Evolutionary conservation across 1,140 invertebrate genomes (phyloP).

Genomic region (Zaprionus kolodkinae): DNA sequence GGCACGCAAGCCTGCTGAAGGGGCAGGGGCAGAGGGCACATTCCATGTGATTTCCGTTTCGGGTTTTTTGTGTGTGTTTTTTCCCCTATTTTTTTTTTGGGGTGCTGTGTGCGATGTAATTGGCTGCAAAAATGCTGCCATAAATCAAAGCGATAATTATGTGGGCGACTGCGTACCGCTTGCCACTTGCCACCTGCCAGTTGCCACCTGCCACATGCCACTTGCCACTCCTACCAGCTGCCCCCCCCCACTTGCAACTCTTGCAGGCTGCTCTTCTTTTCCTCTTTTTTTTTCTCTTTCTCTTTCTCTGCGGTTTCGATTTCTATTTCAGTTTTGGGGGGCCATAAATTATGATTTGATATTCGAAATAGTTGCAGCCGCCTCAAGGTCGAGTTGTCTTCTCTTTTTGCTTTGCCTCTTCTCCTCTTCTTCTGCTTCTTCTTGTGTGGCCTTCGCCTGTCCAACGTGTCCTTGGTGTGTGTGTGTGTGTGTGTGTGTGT

Average conservation of each 20-base stretch:
- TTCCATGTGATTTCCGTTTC: conserved; percentile 61
- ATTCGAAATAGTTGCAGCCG: conserved; percentile 65
- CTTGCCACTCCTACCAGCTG: neutral
- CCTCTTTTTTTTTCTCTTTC: neutral
- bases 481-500: too few relatives aligned
- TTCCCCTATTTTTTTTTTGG: conserved; percentile 9
- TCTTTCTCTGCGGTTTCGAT: neutral
- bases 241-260: neutral
- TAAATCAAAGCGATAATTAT: conserved; percentile 82
- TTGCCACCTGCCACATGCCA: neutral
- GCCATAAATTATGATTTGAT: conserved; percentile 80
- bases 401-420: conserved; percentile 11
- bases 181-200: conserved; percentile 2
- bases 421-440: conserved; percentile 19
- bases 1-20: conserved; percentile 40
- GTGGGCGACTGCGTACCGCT: conserved; percentile 68
- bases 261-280: conserved; percentile 29
- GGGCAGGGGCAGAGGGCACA: conserved; percentile 13
- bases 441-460: conserved; percentile 30
- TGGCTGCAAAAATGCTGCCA: conserved; percentile 79
- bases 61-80: conserved; percentile 26
- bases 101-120: conserved; percentile 64
- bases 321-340: neutral
- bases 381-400: conserved; percentile 23
- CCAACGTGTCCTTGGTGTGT: conserved; percentile 44